phyloP scores from a whole-genome alignment of 2,113 vertebrate species.

The Astatotilapia flaviijosephi region DNA sequence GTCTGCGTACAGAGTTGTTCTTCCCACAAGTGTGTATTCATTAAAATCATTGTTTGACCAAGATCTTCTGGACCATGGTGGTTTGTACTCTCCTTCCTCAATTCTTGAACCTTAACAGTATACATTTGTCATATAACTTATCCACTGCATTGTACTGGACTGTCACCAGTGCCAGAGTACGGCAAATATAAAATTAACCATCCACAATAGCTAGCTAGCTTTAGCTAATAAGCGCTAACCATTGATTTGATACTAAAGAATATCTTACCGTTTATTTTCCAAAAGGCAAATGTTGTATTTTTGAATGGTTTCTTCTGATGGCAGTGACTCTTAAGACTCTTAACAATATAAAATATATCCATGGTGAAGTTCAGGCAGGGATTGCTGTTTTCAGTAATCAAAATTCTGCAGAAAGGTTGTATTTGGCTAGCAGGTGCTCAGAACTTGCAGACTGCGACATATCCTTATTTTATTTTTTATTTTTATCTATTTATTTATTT shows the following conservation, averaged over 20 bases:
- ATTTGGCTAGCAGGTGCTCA: not conserved
- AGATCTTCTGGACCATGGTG: too few relatives aligned
- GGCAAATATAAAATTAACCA: not conserved
- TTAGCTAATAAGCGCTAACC: not conserved
- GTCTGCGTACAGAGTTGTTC: too few relatives aligned
- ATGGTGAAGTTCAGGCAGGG: not conserved
- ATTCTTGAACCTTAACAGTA: too few relatives aligned
- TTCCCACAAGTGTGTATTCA: too few relatives aligned
- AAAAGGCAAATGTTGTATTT: not conserved
- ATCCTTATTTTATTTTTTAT: not conserved
- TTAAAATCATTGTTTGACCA: too few relatives aligned
- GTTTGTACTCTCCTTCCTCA: too few relatives aligned
- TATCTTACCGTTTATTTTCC: not conserved
- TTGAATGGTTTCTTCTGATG: not conserved
- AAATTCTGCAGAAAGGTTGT: not conserved
- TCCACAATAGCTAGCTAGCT: not conserved
- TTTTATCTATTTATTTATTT: not conserved
- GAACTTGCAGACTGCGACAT: not conserved
- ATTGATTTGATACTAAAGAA: not conserved
- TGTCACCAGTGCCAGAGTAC: not conserved
- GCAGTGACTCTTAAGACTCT: fast-evolving
- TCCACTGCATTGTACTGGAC: not conserved
- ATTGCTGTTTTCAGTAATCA: not conserved
- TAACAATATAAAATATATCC: not conserved
- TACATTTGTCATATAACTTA: not conserved